Evolutionary conservation across 1,140 invertebrate species (phyloP).

Genomic region (Dendroctonus valens): DNA sequence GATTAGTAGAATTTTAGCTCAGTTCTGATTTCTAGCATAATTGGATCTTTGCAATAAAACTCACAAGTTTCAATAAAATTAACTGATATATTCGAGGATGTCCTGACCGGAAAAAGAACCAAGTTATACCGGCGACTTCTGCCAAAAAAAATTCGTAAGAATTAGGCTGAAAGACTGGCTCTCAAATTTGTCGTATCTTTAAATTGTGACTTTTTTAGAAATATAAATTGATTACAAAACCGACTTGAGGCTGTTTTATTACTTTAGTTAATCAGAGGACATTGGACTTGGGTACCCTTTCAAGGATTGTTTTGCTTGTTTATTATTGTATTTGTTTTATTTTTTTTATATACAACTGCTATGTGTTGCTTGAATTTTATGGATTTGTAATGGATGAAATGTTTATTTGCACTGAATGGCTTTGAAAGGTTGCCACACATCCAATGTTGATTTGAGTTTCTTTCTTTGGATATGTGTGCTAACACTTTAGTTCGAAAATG

Average conservation of each 20-base stretch:
- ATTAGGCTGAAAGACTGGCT: constrained; percentile 45
- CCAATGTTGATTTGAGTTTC: constrained; percentile 10
- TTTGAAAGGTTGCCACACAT: constrained; percentile 28
- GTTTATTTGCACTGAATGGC: constrained; percentile 5
- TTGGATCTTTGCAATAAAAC: background rate
- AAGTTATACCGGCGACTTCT: constrained; percentile 21
- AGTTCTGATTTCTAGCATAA: no score
- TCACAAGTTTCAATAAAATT: no score
- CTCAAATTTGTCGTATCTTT: constrained; percentile 48
- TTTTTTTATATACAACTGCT: constrained; percentile 17
- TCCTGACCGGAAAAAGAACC: constrained; percentile 17
- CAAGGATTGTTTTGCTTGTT: constrained; percentile 29
- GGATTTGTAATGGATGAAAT: constrained; percentile 2
- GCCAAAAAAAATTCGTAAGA: constrained; percentile 28
- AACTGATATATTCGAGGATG: constrained; percentile 15
- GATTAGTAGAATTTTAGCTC: no score
- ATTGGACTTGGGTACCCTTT: constrained; percentile 39
- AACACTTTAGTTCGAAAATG: background rate
- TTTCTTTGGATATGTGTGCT: no score
- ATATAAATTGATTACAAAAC: constrained; percentile 48
- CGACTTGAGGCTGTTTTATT: constrained; percentile 41
- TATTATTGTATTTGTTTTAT: background rate
- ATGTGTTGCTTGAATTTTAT: constrained; percentile 1
- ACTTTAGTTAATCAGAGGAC: constrained; percentile 12
- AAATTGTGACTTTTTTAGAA: constrained; percentile 48